Base-by-base conservation (phyloP, 2,113 vertebrate species). In the Ageneiosus marmoratus region DNA sequence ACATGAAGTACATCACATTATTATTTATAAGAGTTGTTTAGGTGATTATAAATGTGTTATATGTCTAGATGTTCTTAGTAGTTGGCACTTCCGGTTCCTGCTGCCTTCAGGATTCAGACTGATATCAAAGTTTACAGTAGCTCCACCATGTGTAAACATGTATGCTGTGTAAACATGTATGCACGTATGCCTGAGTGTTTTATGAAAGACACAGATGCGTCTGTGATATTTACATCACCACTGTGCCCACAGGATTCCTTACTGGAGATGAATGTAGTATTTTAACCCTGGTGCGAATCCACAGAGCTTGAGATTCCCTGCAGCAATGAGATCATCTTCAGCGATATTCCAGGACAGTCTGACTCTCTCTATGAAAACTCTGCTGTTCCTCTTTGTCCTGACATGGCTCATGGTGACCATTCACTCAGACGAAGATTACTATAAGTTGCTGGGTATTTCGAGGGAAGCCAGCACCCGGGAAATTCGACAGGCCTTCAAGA, bases 401-500 rank as follows among this genome's bases (percentile, higher is more conserved):
- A 76, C 90, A 5, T 95, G 88, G 84, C 32, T 95, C 60, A 81
- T 91, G 32, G 76, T 86, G 72, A 79, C 89, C 1, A 93, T 95
- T 63, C 91, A 83, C 82, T 90, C 95, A 0, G 94, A 95, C 83
- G 91, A 94, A 48, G 96, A 98, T 90, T 99, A 96, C 88, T 99
- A 99, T 73, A 90, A 94, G 76, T 93, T 98, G 85, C 95, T 99
- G 82, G 95, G 95, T 84, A 92, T 97, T 58, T 95, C 93, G 83
- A 96, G 92, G 93, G 97, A 96, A 83, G 95, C 96, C n/a, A 96
- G 93, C 12, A 97, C 94, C 74, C 95, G 97, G 90, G 97, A 99
- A 93, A 97, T 99, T 82, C 91, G 98, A 73, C 97, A 95, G 78
- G 98, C 97, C 1, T 99, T 99, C 88, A 99, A 99, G 92, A 98